Evolutionary conservation across 2,113 vertebrate genomes (phyloP), one percentile per base, ranked within the genome.

Genomic region (Dascyllus trimaculatus): DNA sequence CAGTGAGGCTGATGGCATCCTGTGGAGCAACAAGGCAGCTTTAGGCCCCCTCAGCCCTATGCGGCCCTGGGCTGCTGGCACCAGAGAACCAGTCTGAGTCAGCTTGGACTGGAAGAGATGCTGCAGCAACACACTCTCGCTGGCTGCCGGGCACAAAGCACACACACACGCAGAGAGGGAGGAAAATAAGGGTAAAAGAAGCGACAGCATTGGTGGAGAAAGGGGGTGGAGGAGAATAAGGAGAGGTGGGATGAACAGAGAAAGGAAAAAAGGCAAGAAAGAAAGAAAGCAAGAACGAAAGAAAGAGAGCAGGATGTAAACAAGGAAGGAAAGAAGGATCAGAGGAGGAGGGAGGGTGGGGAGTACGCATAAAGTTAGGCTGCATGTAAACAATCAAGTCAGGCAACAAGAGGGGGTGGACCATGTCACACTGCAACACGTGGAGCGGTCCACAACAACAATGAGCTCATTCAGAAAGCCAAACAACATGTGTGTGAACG

Each of bases 51-150:
- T 93, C 49, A 96, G 91, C 77, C 96, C 95, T 48, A 95, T 83
- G 48, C 93, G 91, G 79, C 95, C 93, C 72, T 93, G 95, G 9
- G 93, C 79, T 81, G 95, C 93, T 60, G 96, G 95, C 73, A 97
- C 77, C 87, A 98, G 95, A 22, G 96, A 97, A 78, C 97, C 97
- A 3, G 96, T 98, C 74, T 96, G 96, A 68, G 97, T 97, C 93
- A 97, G 87, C 88, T 98, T 99, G 78, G 96, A 95, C 93, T 96
- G 96, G 93, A 99, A 99, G 92, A 99, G 91, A 38, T 97, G 97
- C 89, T 94, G 96, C 91, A 99, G 91, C 84, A 98, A 93, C 60
- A 98, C 92, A 22, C 96, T 98, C 93, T 98, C 97, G 88, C 97
- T 99, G 78, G 97, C 98, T 99, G 89, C 68, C 6, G 51, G 71